Percentiles rank a stretch among this genome's conserved stretches.
Conservation (phyloP, 64 coral and sea anemone genomes). For the Platygyra sinensis region DNA sequence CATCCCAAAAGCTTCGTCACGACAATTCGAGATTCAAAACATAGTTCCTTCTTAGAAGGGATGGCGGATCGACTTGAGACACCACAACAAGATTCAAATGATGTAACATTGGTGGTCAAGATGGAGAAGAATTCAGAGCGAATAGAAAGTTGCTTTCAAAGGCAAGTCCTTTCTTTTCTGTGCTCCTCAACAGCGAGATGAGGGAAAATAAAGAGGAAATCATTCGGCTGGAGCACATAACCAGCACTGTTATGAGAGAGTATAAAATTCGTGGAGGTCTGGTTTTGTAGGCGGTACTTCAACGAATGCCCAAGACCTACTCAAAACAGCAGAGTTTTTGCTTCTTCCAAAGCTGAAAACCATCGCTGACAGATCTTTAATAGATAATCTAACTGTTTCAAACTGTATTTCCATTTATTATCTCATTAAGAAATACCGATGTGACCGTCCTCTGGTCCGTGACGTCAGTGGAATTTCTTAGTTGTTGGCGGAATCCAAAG, state of each 20-base stretch:
- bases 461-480: too few species aligned
- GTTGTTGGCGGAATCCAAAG: too few species aligned
- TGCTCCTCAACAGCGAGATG: neutral
- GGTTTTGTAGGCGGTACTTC: neutral
- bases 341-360: neutral
- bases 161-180: neutral
- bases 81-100: neutral
- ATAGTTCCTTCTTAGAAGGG: too few species aligned
- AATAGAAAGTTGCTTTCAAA: neutral
- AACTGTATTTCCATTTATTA: too few species aligned
- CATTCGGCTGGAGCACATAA: neutral
- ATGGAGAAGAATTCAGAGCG: neutral
- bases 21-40: too few species aligned
- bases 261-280: too few species aligned
- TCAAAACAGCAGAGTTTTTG: conserved; percentile 34
- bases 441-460: too few species aligned
- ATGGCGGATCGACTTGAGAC: neutral
- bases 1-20: too few species aligned
- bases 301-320: conserved; percentile 24
- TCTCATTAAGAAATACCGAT: too few species aligned
- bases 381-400: too few species aligned
- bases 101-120: neutral
- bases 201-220: neutral
- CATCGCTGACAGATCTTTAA: too few species aligned
- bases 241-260: neutral